Conservation (phyloP, 2,113 vertebrate species). For the Grammomys surdaster region DNA sequence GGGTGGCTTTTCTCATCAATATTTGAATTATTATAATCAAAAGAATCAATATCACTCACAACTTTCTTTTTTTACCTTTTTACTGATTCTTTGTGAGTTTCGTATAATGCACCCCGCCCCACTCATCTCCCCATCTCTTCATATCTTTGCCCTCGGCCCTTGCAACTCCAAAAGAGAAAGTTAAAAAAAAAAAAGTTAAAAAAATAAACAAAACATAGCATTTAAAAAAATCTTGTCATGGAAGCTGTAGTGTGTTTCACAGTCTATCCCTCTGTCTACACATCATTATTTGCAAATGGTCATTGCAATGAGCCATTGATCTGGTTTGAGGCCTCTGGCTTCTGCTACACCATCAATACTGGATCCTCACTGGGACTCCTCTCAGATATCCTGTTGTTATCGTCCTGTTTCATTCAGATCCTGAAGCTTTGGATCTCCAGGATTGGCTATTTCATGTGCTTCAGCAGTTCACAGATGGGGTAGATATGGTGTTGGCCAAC, state of each 20-base stretch:
- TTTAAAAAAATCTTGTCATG: neutral
- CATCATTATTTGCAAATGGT: neutral
- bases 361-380: neutral
- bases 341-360: neutral
- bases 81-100: neutral
- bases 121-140: neutral
- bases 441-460: neutral
- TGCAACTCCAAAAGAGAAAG: neutral
- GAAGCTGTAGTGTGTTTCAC: neutral
- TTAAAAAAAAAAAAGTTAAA: neutral
- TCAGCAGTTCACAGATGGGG: neutral
- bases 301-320: no score
- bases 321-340: neutral
- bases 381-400: neutral
- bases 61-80: neutral
- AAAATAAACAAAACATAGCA: neutral
- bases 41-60: neutral
- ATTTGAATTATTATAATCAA: slow-evolving; percentile 35
- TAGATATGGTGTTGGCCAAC: neutral
- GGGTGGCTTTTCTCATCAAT: neutral
- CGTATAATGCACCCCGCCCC: neutral
- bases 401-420: neutral
- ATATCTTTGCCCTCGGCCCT: neutral
- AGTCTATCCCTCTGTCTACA: neutral
- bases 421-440: neutral